phyloP scores from a whole-genome alignment of 2,888 invertebrate genomes.

The Aethes cnicana region DNA sequence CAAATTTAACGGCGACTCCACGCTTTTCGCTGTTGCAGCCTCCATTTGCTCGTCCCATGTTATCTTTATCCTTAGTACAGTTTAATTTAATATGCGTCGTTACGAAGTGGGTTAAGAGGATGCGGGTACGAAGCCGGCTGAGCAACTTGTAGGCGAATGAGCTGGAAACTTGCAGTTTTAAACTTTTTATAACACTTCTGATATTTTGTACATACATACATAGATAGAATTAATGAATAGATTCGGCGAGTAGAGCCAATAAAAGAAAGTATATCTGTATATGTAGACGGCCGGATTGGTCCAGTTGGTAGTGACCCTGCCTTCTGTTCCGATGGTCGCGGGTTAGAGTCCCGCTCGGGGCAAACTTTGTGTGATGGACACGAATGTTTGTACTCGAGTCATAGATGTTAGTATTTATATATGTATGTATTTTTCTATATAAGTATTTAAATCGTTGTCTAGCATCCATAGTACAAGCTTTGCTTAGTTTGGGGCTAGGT shows the following conservation, averaged over 20 bases:
- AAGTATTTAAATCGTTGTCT: no score
- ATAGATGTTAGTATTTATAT: no score
- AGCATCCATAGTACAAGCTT: no score
- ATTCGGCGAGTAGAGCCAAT: neutral
- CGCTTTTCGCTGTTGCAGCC: slow-evolving; percentile 41
- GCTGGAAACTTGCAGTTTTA: slow-evolving; percentile 18
- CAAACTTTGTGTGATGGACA: no score
- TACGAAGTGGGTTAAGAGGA: slow-evolving; percentile 57
- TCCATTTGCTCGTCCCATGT: slow-evolving; percentile 60
- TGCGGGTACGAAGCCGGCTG: slow-evolving; percentile 40
- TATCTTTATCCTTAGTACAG: slow-evolving; percentile 66
- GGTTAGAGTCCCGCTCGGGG: no score
- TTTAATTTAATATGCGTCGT: slow-evolving; percentile 69
- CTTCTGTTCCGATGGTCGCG: no score
- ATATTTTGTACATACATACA: slow-evolving; percentile 3
- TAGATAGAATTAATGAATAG: slow-evolving; percentile 1
- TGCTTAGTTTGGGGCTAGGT: no score
- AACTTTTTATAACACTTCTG: slow-evolving; percentile 13
- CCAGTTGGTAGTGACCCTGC: no score
- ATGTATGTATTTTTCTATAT: no score
- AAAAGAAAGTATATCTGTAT: no score
- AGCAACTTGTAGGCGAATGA: slow-evolving; percentile 26
- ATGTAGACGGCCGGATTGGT: no score
- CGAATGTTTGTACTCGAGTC: no score
- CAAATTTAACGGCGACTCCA: slow-evolving; percentile 38